Evolutionary conservation across 2,888 invertebrate genomes (phyloP), one percentile per base, ranked within the genome.

Genomic region (Chalcis sispes): DNA sequence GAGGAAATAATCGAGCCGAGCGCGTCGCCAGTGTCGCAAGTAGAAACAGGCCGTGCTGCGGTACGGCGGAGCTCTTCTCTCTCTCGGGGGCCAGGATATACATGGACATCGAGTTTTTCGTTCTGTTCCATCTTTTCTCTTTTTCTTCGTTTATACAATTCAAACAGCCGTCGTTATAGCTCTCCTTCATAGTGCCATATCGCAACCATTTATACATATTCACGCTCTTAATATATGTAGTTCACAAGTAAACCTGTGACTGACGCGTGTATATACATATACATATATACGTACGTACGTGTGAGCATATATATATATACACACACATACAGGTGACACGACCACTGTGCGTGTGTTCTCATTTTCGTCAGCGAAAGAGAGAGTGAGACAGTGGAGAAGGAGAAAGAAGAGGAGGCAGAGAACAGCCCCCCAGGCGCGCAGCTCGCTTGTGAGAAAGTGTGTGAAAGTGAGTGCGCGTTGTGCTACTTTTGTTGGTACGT

Each of bases 11-110:
- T 36, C 25, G 62, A 46, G 71, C 29, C 5, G 52, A 1, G 42
- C 40, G 59, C 50, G 66, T 59, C 72, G 66, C 50, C 59, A 66
- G 72, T 66, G 72, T 66, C 72, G 72, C 72, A 66, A 66, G 72
- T 59, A 50, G 66, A 59, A 66, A 73, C 66, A 29, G 72, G 65
- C 59, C 36, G 65, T 50, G 59, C 65, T 58, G 61, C 40, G 46
- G 67, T 58, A 32, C 67, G 52, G 42, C 46, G n/a, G n/a, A n/a
- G n/a, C n/a, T n/a, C n/a, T n/a, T n/a, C n/a, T n/a, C n/a, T n/a
- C n/a, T n/a, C n/a, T n/a, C n/a, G n/a, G n/a, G n/a, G n/a, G n/a
- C n/a, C n/a, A n/a, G n/a, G n/a, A n/a, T n/a, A n/a, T n/a, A n/a
- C n/a, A n/a, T n/a, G n/a, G n/a, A n/a, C n/a, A n/a, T n/a, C n/a